A percentile compares a stretch with the other conserved stretches of the same genome.
phyloP scores from a whole-genome alignment of 2,888 invertebrate genomes.

The Pyrrhia umbra region DNA sequence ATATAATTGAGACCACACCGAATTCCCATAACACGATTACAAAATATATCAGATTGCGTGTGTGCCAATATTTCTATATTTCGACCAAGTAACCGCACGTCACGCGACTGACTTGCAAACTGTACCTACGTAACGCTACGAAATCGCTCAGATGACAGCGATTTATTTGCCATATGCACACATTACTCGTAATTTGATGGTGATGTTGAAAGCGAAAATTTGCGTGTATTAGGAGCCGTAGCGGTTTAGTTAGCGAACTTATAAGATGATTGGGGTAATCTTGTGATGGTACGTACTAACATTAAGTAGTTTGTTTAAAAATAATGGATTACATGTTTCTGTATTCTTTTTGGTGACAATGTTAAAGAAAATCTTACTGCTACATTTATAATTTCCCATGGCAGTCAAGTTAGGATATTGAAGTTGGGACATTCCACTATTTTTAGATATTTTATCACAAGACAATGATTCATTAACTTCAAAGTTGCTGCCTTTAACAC shows the following conservation, averaged over 20 bases:
- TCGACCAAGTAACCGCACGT: slow-evolving; percentile 10
- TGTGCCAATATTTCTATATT: slow-evolving; percentile 15
- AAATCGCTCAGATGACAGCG: slow-evolving; percentile 70
- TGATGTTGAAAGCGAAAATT: slow-evolving; percentile 66
- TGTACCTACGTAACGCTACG: slow-evolving; percentile 71
- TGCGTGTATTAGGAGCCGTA: slow-evolving; percentile 9
- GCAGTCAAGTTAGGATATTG: no score
- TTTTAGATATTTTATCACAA: no score
- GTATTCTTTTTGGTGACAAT: no score
- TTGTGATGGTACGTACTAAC: background rate
- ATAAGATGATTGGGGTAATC: slow-evolving; percentile 38
- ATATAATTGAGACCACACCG: background rate
- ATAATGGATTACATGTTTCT: background rate
- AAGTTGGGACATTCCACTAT: no score
- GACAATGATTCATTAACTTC: no score
- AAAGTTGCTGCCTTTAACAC: no score
- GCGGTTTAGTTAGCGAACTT: slow-evolving; percentile 22
- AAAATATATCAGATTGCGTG: slow-evolving; percentile 38
- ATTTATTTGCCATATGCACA: slow-evolving; percentile 82
- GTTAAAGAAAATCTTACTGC: no score
- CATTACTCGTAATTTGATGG: slow-evolving; percentile 67
- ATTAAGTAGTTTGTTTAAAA: background rate
- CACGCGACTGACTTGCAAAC: slow-evolving; percentile 65
- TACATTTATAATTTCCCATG: no score
- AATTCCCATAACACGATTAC: slow-evolving; percentile 9